Percentiles rank a stretch among this genome's conserved stretches.
Evolutionary conservation across 2,888 invertebrate species (phyloP).

Genomic region (Nasonia oneida): DNA sequence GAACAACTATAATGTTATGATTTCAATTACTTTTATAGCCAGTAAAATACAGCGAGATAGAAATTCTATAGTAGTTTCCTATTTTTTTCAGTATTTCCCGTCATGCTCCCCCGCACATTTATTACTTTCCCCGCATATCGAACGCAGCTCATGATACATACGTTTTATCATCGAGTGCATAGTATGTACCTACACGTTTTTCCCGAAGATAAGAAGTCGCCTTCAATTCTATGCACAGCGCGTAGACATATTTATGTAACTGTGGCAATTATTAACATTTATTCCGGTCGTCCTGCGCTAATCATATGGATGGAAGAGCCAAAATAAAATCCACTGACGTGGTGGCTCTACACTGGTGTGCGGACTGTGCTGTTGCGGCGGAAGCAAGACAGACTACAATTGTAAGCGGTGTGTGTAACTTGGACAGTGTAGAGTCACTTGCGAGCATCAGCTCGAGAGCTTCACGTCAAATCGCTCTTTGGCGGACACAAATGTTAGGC

Average conservation of each 20-base stretch:
- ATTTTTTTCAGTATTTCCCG: too few species aligned
- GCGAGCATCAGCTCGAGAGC: neutral
- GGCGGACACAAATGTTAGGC: conserved; percentile 35
- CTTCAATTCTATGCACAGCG: neutral
- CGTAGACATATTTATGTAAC: neutral
- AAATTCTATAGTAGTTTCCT: neutral
- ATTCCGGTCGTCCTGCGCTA: neutral
- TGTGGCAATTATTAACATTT: neutral
- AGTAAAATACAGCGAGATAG: too few species aligned
- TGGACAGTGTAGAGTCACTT: conserved; percentile 33
- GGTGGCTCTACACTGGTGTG: conserved; percentile 70
- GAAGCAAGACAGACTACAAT: conserved; percentile 3
- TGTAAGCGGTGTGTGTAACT: conserved; percentile 9
- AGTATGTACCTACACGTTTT: neutral
- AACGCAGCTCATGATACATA: too few species aligned
- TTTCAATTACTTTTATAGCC: too few species aligned
- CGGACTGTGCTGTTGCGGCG: neutral
- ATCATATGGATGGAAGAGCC: conserved; percentile 37
- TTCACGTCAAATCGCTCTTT: conserved; percentile 22
- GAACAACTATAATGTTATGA: neutral
- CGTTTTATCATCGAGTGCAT: too few species aligned
- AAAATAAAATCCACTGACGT: conserved; percentile 71
- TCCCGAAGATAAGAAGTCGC: neutral
- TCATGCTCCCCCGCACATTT: too few species aligned
- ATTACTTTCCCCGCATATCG: too few species aligned